These are phyloP conservation scores for Parazoanthus atlanticus DNA, from an alignment of 92 coral and sea anemone genomes.

Conservation along the genomic window DNA sequence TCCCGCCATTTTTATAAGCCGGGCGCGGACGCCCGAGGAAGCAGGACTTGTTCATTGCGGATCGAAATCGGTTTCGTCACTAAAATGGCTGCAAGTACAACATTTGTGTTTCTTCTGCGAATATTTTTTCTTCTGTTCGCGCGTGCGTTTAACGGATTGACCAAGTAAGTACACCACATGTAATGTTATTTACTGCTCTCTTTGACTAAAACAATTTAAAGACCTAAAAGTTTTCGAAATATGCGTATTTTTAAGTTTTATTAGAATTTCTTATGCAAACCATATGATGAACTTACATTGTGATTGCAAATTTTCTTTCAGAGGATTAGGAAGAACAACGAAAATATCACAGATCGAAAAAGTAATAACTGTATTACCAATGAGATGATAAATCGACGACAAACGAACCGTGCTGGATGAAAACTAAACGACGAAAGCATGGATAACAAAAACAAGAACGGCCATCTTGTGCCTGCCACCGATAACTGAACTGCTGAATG, in stretches of 20 bases:
- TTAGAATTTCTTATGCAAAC: background rate
- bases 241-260: background rate
- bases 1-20: conserved; percentile 69
- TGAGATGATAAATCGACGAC: background rate
- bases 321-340: background rate
- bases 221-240: background rate
- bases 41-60: conserved; percentile 40
- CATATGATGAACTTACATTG: background rate
- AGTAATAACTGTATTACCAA: background rate
- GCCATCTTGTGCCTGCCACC: conserved; percentile 25
- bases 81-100: conserved; percentile 45
- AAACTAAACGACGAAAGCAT: conserved; percentile 9
- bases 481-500: background rate
- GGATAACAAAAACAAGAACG: conserved; percentile 38
- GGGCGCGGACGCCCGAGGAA: conserved; percentile 81
- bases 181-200: background rate
- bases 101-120: conserved; percentile 77
- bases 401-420: background rate
- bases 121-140: conserved; percentile 29
- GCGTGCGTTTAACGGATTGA: background rate
- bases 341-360: background rate
- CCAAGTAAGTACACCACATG: conserved; percentile 7
- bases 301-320: background rate
- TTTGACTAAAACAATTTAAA: background rate
- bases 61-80: conserved; percentile 29